Evolutionary conservation across 37 sponge, comb jelly and placozoan genomes (phyloP).

Genomic region (Crambe crambe): DNA sequence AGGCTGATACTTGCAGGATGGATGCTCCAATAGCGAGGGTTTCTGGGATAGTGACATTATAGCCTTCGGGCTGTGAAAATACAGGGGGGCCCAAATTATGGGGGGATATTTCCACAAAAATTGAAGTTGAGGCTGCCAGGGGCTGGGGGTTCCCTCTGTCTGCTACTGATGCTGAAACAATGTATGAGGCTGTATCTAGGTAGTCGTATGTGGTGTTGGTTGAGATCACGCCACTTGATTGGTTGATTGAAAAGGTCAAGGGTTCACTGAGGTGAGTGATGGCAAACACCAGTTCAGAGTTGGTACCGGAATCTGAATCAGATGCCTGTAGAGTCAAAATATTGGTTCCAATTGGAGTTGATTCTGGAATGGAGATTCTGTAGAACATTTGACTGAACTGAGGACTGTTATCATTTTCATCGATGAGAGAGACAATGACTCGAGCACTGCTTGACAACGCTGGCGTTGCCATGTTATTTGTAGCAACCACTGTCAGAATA

Average conservation of each 20-base stretch:
- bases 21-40: constrained; percentile 20
- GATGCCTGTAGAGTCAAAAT: constrained; percentile 39
- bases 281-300: constrained; percentile 62
- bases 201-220: constrained; percentile 24
- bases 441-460: constrained; percentile 19
- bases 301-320: constrained; percentile 73
- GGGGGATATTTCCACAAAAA: constrained; percentile 39
- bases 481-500: constrained; percentile 38
- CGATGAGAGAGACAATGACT: constrained; percentile 40
- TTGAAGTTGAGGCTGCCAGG: constrained; percentile 3
- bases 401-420: constrained; percentile 80
- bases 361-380: constrained; percentile 14
- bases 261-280: constrained; percentile 44
- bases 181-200: not conserved
- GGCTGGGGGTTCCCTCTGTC: constrained; percentile 73
- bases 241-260: constrained; percentile 45
- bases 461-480: constrained; percentile 21
- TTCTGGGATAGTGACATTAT: constrained; percentile 50
- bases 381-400: constrained; percentile 47
- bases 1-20: constrained; percentile 50
- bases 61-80: constrained; percentile 42
- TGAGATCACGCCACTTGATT: constrained; percentile 43
- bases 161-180: constrained; percentile 46
- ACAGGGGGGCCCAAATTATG: constrained; percentile 63
- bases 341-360: constrained; percentile 39